Percentiles rank a stretch among this genome's conserved stretches.
Evolutionary conservation across 1,140 invertebrate genomes (phyloP).

Genomic region (Phocides pigmalion): DNA sequence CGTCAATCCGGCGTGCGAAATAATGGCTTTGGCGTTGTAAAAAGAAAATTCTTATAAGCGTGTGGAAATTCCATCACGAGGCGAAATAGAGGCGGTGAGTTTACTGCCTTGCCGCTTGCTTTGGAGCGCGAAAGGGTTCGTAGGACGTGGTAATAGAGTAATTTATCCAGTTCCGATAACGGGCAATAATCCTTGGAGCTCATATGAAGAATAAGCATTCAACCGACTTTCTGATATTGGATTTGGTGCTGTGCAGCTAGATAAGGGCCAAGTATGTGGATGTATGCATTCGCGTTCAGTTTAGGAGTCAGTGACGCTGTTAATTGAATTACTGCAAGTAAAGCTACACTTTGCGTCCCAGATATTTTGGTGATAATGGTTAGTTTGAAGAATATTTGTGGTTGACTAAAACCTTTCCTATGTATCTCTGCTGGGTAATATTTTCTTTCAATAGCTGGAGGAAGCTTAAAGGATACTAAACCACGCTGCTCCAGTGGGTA

Average conservation of each 20-base stretch:
- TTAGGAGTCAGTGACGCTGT: slow-evolving; percentile 5
- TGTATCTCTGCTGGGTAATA: no score
- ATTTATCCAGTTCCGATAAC: slow-evolving; percentile 78
- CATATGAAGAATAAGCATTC: slow-evolving; percentile 46
- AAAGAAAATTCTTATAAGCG: slow-evolving; percentile 60
- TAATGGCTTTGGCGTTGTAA: slow-evolving; percentile 57
- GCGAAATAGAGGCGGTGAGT: slow-evolving; percentile 53
- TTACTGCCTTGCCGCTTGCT: slow-evolving; percentile 45
- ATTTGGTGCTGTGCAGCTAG: slow-evolving; percentile 23
- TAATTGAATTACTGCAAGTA: slow-evolving; percentile 22
- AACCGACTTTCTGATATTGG: slow-evolving; percentile 21
- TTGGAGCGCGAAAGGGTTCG: slow-evolving; percentile 60
- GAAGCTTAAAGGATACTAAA: no score
- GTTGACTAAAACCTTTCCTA: no score
- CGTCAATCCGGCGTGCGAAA: slow-evolving; percentile 50
- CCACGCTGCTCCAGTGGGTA: no score
- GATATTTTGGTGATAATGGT: neutral
- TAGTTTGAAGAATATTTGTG: no score
- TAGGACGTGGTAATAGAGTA: slow-evolving; percentile 72
- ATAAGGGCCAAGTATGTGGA: slow-evolving; percentile 24
- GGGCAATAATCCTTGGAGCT: slow-evolving; percentile 53
- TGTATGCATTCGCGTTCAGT: slow-evolving; percentile 5
- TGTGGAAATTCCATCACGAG: slow-evolving; percentile 58
- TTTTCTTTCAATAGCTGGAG: no score
- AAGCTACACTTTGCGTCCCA: neutral